A percentile compares a stretch with the other conserved stretches of the same genome.
phyloP scores from a whole-genome alignment of 2,113 vertebrate species.

The Canis aureus region DNA sequence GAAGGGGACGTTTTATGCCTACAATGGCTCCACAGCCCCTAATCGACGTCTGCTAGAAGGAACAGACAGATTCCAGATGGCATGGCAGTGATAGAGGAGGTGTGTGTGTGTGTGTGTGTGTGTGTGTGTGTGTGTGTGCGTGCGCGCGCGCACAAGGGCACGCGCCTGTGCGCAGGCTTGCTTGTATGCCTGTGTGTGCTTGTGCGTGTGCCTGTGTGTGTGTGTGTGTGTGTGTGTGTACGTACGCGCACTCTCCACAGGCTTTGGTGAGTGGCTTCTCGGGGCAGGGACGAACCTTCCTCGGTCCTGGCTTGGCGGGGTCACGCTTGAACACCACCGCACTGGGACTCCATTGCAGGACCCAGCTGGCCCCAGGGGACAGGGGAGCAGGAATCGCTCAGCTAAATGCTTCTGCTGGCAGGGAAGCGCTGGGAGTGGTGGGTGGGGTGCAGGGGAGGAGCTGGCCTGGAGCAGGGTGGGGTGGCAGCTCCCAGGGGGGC shows the following conservation, averaged over 20 bases:
- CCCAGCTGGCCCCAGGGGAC: conserved; percentile 53
- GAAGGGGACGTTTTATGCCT: conserved; percentile 67
- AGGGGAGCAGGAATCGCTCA: background rate
- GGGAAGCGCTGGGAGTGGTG: background rate
- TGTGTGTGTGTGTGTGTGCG: background rate
- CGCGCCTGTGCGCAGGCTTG: background rate
- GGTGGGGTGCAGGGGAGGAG: background rate
- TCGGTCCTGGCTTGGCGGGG: conserved; percentile 59
- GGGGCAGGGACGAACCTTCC: conserved; percentile 49
- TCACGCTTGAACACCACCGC: conserved; percentile 29
- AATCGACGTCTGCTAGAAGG: conserved; percentile 75
- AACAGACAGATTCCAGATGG: conserved; percentile 86
- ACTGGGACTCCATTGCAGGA: conserved; percentile 51
- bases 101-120: background rate
- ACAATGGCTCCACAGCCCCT: conserved; percentile 54
- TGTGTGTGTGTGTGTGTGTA: background rate
- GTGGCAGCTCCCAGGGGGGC: background rate
- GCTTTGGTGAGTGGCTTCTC: conserved; percentile 51
- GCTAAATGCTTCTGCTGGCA: conserved; percentile 37
- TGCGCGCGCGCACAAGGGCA: background rate
- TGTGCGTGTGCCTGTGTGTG: background rate
- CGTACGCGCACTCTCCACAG: background rate
- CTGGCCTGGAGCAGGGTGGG: background rate
- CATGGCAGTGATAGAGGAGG: conserved; percentile 37
- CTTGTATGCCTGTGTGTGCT: no score